phyloP scores from a whole-genome alignment of 1,140 invertebrate species.

The Drosophila insularis region DNA sequence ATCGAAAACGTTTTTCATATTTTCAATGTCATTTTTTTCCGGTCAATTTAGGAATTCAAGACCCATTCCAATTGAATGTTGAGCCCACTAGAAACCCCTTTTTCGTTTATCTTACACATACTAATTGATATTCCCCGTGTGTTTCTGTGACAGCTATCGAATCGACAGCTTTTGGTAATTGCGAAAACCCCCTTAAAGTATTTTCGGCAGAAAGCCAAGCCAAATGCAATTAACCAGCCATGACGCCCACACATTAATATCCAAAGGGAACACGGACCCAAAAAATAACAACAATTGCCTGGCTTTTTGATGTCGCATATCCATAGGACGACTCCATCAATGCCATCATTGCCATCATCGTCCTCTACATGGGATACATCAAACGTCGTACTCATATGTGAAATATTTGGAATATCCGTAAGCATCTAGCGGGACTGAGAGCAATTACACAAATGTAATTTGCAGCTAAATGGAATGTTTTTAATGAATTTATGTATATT shows the following conservation, averaged over 20 bases:
- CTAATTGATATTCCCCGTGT: slow-evolving; percentile 59
- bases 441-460: slow-evolving; percentile 73
- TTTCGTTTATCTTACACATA: background rate
- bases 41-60: background rate
- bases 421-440: slow-evolving; percentile 33
- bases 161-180: slow-evolving; percentile 60
- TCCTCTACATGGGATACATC: slow-evolving; percentile 46
- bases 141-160: slow-evolving; percentile 50
- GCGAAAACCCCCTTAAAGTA: slow-evolving; percentile 38
- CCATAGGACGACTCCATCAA: slow-evolving; percentile 1
- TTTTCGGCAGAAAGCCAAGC: slow-evolving; percentile 37
- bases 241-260: slow-evolving; percentile 73
- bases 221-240: slow-evolving; percentile 75
- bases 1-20: no score
- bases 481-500: slow-evolving; percentile 69
- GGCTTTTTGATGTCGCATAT: slow-evolving; percentile 68
- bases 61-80: background rate
- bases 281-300: slow-evolving; percentile 6
- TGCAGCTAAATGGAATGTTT: slow-evolving; percentile 72
- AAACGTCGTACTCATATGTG: slow-evolving; percentile 69
- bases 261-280: slow-evolving; percentile 23
- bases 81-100: background rate
- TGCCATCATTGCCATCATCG: background rate
- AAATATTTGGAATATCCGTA: slow-evolving; percentile 73
- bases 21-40: no score